phyloP scores from a whole-genome alignment of 2,113 vertebrate genomes.

The Tachysurus fulvidraco region DNA sequence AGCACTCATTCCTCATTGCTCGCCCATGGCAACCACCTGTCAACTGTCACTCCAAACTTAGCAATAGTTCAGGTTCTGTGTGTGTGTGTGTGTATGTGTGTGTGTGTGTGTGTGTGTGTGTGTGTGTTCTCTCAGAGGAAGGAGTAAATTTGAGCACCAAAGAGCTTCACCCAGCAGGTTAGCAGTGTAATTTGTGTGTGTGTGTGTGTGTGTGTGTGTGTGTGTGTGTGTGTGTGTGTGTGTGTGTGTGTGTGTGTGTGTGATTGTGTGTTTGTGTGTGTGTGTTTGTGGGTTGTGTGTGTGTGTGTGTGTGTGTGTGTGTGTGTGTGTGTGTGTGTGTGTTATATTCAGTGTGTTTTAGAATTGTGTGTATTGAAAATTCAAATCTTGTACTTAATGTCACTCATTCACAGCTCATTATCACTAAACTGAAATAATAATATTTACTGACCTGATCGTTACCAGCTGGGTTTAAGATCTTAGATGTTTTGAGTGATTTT shows the following conservation, averaged over 20 bases:
- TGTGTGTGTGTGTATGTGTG: neutral
- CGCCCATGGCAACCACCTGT: conserved; percentile 35
- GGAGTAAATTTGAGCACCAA: neutral
- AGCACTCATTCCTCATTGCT: conserved; percentile 17
- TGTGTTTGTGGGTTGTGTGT: neutral
- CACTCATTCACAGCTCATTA: neutral
- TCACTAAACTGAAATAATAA: neutral
- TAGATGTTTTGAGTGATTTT: neutral
- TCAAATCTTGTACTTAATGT: neutral
- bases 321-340: conserved; percentile 4
- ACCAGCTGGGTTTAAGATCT: neutral
- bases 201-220: neutral
- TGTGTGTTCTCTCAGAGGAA: neutral
- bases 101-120: neutral
- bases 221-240: neutral
- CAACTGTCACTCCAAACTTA: conserved; percentile 20
- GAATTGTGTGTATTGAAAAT: neutral
- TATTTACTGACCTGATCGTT: neutral
- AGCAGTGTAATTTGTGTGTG: neutral
- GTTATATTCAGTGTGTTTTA: neutral
- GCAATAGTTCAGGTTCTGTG: neutral
- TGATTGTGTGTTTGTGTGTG: neutral
- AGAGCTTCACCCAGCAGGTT: conserved; percentile 6
- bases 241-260: conserved; percentile 1
- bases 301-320: neutral